Evolutionary conservation across 2,113 vertebrate genomes (phyloP).

Genomic region (Colossoma macropomum): DNA sequence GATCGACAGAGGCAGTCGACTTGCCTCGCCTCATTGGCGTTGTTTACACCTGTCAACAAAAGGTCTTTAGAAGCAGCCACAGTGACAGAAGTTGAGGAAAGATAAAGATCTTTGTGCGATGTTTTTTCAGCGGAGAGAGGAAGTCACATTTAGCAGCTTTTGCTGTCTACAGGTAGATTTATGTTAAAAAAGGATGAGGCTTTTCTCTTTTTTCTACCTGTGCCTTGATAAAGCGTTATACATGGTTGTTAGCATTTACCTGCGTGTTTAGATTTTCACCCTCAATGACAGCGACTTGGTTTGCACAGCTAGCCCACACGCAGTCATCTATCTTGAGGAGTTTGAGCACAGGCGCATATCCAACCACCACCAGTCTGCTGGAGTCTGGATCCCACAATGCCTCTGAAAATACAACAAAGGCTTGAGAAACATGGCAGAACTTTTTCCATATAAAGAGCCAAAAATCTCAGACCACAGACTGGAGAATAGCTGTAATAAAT

Average conservation of each 20-base stretch:
- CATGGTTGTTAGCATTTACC: constrained; percentile 58
- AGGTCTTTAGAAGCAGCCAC: constrained; percentile 3
- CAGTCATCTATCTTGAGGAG: constrained; percentile 76
- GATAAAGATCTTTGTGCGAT: constrained; percentile 17
- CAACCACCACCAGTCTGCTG: constrained; percentile 67
- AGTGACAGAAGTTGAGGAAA: constrained; percentile 16
- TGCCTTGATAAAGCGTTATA: neutral
- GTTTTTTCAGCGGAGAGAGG: constrained; percentile 6
- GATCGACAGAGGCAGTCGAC: constrained; percentile 25
- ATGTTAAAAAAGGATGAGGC: neutral
- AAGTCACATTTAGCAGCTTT: constrained; percentile 23
- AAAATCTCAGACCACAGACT: neutral
- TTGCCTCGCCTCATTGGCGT: constrained; percentile 20
- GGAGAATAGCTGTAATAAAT: neutral
- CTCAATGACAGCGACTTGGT: constrained; percentile 74
- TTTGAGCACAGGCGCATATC: constrained; percentile 68
- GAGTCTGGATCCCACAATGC: constrained; percentile 75
- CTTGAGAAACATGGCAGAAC: constrained; percentile 21
- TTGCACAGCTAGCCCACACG: constrained; percentile 78
- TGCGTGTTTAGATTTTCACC: constrained; percentile 69
- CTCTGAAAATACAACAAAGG: constrained; percentile 54
- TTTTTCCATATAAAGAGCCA: neutral
- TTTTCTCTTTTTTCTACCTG: neutral
- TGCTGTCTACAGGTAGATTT: neutral
- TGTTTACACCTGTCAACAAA: constrained; percentile 48